Percentiles rank a stretch among this genome's conserved stretches.
These are phyloP conservation scores for Tanypteryx hageni DNA, from an alignment of 2,888 invertebrate genomes.

Conservation along the genomic window DNA sequence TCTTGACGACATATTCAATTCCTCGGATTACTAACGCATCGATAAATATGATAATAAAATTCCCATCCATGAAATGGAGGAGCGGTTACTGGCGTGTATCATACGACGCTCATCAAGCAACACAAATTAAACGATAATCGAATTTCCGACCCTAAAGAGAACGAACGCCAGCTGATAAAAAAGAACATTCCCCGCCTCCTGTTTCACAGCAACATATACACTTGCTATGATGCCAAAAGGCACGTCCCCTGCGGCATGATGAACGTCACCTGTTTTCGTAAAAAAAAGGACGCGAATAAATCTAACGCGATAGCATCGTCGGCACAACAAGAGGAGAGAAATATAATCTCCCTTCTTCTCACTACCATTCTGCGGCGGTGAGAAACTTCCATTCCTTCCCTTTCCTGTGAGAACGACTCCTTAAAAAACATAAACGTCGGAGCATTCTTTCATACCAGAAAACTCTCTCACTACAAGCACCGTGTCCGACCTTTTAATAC, in stretches of 20 bases:
- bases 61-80: too few species aligned
- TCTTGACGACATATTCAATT: too few species aligned
- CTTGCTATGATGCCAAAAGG: too few species aligned
- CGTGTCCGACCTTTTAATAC: background rate
- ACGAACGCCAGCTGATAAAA: too few species aligned
- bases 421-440: background rate
- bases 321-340: background rate
- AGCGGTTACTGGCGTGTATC: too few species aligned
- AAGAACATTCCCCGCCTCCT: too few species aligned
- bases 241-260: background rate
- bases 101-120: too few species aligned
- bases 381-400: background rate
- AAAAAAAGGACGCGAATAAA: background rate
- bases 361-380: background rate
- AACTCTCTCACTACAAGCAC: background rate
- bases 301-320: background rate
- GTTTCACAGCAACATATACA: too few species aligned
- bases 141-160: too few species aligned
- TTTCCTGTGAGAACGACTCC: background rate
- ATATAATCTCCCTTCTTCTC: background rate
- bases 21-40: too few species aligned
- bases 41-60: too few species aligned
- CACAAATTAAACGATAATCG: too few species aligned
- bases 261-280: slow-evolving; percentile 17
- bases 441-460: background rate